These are phyloP conservation scores for Protomyctophum bolini DNA, from an alignment of 2,113 vertebrate species.

Conservation along the genomic window DNA sequence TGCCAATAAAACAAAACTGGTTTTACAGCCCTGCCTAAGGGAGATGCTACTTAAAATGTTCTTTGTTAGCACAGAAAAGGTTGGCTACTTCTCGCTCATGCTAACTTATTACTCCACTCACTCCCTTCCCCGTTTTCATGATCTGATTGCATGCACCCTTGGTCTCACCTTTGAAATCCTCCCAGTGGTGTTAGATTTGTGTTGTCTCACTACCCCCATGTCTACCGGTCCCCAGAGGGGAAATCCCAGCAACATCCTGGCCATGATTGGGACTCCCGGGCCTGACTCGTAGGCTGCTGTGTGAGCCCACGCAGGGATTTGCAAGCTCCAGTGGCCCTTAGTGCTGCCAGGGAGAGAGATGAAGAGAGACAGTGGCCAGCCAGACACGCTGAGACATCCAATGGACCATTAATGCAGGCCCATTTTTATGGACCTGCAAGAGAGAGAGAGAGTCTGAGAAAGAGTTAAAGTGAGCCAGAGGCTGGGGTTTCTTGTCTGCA, in stretches of 20 bases:
- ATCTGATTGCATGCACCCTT: constrained; percentile 27
- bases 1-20: constrained; percentile 16
- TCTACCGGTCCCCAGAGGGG: constrained; percentile 48
- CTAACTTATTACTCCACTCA: constrained; percentile 4
- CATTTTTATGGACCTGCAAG: too few species aligned
- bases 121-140: constrained; percentile 46
- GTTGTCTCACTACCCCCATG: constrained; percentile 45
- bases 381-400: not conserved
- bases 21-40: constrained; percentile 15
- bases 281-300: constrained; percentile 52
- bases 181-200: constrained; percentile 64
- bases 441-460: constrained; percentile 2
- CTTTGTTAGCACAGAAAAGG: constrained; percentile 24
- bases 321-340: constrained; percentile 49
- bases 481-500: constrained; percentile 3
- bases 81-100: constrained; percentile 8
- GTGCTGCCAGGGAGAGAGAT: not conserved
- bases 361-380: constrained; percentile 26
- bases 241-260: constrained; percentile 49
- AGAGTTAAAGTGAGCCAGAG: not conserved
- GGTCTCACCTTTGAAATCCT: constrained; percentile 56
- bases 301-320: constrained; percentile 61
- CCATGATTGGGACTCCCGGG: constrained; percentile 55
- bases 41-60: constrained; percentile 9
- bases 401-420: too few species aligned